Evolutionary conservation across 2,888 invertebrate genomes (phyloP).

Genomic region (Amphipyra tragopoginis): DNA sequence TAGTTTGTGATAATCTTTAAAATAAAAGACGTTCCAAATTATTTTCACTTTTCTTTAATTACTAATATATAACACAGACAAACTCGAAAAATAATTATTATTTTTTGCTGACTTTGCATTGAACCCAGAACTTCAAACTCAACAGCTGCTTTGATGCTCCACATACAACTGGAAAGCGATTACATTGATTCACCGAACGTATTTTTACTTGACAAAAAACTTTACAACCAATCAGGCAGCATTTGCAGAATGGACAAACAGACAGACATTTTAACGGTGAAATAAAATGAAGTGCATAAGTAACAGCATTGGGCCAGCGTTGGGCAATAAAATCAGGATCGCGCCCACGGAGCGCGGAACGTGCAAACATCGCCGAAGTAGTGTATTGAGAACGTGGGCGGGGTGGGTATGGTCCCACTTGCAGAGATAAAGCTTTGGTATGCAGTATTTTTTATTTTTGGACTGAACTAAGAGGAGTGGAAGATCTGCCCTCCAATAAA

Average conservation of each 20-base stretch:
- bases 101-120: no score
- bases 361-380: slow-evolving; percentile 77
- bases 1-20: no score
- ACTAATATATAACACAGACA: no score
- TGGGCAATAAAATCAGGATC: slow-evolving; percentile 80
- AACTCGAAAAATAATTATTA: no score
- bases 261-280: slow-evolving; percentile 57
- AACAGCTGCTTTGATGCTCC: no score
- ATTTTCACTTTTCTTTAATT: no score
- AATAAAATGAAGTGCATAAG: slow-evolving; percentile 77
- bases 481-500: no score
- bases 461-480: no score
- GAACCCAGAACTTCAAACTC: no score
- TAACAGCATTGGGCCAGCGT: slow-evolving; percentile 64
- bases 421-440: slow-evolving; percentile 43
- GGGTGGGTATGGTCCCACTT: slow-evolving; percentile 54
- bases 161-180: neutral
- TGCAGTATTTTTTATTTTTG: no score
- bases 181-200: neutral
- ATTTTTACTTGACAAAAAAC: slow-evolving; percentile 10
- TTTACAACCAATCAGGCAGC: slow-evolving; percentile 25
- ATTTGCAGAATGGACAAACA: slow-evolving; percentile 38
- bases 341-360: slow-evolving; percentile 80
- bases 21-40: no score
- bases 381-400: slow-evolving; percentile 72